Evolutionary conservation across 2,888 invertebrate genomes (phyloP).

Genomic region (Drosophila subsilvestris): DNA sequence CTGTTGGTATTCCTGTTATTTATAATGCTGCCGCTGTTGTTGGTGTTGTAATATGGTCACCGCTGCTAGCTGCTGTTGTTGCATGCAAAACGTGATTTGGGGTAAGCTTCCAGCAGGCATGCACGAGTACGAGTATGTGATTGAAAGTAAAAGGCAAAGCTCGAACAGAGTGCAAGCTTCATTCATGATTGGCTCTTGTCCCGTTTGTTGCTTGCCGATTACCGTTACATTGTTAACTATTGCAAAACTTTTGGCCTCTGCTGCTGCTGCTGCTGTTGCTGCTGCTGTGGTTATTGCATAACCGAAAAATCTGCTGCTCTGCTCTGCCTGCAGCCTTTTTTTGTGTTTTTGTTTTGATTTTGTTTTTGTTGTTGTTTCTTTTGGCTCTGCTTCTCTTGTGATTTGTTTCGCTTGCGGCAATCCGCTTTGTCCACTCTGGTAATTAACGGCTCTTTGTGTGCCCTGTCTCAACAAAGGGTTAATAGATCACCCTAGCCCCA

Average conservation of each 20-base stretch:
- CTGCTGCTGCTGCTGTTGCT: slow-evolving; percentile 22
- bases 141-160: slow-evolving; percentile 81
- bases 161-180: slow-evolving; percentile 70
- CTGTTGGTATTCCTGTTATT: not conserved
- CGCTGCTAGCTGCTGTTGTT: slow-evolving; percentile 16
- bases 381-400: slow-evolving; percentile 12
- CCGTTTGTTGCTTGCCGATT: slow-evolving; percentile 56
- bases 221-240: slow-evolving; percentile 78
- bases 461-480: slow-evolving; percentile 28
- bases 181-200: slow-evolving; percentile 64
- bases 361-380: no score
- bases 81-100: slow-evolving; percentile 66
- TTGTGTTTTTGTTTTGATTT: slow-evolving; percentile 16
- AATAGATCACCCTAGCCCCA: slow-evolving; percentile 15
- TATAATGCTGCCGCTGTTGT: not conserved
- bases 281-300: slow-evolving; percentile 29
- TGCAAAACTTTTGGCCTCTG: slow-evolving; percentile 64
- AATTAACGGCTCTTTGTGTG: slow-evolving; percentile 31
- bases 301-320: slow-evolving; percentile 17
- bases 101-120: slow-evolving; percentile 31
- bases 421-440: slow-evolving; percentile 4
- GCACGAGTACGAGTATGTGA: slow-evolving; percentile 61
- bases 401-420: slow-evolving; percentile 7
- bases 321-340: slow-evolving; percentile 24
- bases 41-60: slow-evolving; percentile 7